Evolutionary conservation across 2,797 vertebrate species (phyloP), one percentile per base, ranked within the genome.

Genomic region (Bradypodion ventrale): DNA sequence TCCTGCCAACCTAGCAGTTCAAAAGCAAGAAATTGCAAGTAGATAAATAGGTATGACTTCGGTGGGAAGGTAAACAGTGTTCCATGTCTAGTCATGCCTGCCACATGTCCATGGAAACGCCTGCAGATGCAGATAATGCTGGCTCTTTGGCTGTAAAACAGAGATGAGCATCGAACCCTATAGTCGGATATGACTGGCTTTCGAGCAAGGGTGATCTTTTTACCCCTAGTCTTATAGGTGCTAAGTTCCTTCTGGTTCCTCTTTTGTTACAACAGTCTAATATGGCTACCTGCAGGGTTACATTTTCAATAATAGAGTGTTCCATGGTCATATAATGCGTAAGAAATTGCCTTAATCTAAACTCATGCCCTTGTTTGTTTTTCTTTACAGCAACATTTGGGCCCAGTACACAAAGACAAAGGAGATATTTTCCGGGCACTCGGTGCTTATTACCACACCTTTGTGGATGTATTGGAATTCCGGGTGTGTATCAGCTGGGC

Each of bases 401-500:
- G 93, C 15, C 93, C 84, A 46, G 96, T 99, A 82, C 98, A 99
- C 93, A 97, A 95, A 88, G 97, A 98, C 88, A 99, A 97, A 90
- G 86, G 96, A 0, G 97, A 97, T 46, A 96, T 99, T 69, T 80
- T 97, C 88, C 87, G 94, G 32, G 93, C 59, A 0, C 95, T 97
- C 49, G 72, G 89, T 0, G 96, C 93, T 85, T 98, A 96, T 93
- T 99, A 99, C 59, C 95, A 98, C 80, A 97, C 98, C 25, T 98
- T 99, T 95, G 94, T 98, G 91, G 98, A 99, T 35, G 96, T 99
- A 80, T 96, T 98, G 93, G 98, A 99, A 93, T 99, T 99, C 95
- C 97, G 98, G 96, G 98, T 99, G 90, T 98, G 95, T 85, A 19
- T 40, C 59, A 69, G 1, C 37, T 21, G 5, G 37, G 52, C 2